These are phyloP conservation scores for Emmelina monodactyla DNA, from an alignment of 2,888 invertebrate genomes.

Conservation along the genomic window DNA sequence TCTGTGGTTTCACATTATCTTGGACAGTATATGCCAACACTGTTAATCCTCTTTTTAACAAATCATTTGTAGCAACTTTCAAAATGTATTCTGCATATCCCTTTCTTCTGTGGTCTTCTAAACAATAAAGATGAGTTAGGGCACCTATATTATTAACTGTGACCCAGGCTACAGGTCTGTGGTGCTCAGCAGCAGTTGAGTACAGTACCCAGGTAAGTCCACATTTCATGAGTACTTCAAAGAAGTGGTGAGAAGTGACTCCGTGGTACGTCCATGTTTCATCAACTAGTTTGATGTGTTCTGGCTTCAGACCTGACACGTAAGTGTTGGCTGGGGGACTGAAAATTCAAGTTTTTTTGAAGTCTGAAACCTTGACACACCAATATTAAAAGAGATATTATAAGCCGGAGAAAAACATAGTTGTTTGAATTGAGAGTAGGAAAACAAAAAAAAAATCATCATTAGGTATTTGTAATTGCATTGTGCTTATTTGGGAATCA, in stretches of 20 bases:
- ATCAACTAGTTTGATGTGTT: constrained; percentile 19
- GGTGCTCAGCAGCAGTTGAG: constrained; percentile 14
- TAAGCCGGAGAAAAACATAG: too few relatives aligned
- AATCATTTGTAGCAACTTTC: constrained; percentile 20
- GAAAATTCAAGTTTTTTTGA: too few relatives aligned
- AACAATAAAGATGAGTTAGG: constrained; percentile 21
- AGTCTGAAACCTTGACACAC: too few relatives aligned
- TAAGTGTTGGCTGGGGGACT: constrained; percentile 21
- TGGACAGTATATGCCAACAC: constrained; percentile 19
- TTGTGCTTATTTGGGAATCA: too few relatives aligned
- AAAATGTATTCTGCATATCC: constrained; percentile 22
- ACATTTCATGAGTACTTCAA: constrained; percentile 17
- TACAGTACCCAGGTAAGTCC: constrained; percentile 20
- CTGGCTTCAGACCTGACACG: constrained; percentile 15
- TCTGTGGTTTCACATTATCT: constrained; percentile 17
- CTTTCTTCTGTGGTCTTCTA: constrained; percentile 22
- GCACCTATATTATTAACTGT: constrained; percentile 22
- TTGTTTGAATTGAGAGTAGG: too few relatives aligned
- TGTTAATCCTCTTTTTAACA: constrained; percentile 17
- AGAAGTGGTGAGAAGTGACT: constrained; percentile 14
- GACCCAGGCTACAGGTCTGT: constrained; percentile 22
- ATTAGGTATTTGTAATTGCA: too few relatives aligned
- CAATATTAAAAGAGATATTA: too few relatives aligned
- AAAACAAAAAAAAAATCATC: too few relatives aligned
- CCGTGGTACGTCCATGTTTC: constrained; percentile 19